Conservation (phyloP, 2,888 invertebrate species). For the Clivina fossor region DNA sequence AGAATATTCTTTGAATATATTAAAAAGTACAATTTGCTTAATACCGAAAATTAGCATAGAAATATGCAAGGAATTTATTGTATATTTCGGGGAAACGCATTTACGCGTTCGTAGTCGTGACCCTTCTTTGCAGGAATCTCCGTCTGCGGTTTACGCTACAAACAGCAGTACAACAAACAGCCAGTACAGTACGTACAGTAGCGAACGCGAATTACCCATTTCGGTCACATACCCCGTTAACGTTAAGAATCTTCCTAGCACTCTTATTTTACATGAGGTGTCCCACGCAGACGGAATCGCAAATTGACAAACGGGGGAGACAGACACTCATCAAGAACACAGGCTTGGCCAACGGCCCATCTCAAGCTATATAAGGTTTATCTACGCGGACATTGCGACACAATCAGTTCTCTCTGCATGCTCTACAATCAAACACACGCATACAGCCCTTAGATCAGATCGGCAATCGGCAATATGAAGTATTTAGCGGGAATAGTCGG, state of each 20-base stretch:
- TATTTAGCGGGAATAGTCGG: no score
- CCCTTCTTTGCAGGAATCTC: no score
- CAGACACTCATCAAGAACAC: not conserved
- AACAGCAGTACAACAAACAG: no score
- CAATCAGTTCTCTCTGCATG: not conserved
- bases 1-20: no score
- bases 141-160: no score
- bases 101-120: no score
- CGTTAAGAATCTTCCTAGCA: slow-evolving; percentile 50
- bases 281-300: slow-evolving; percentile 19
- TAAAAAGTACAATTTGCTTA: no score
- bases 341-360: slow-evolving; percentile 4
- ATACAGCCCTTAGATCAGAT: not conserved
- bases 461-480: no score
- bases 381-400: not conserved
- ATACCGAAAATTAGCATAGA: no score
- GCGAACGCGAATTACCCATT: slow-evolving; percentile 25
- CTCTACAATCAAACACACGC: not conserved
- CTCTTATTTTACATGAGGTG: slow-evolving; percentile 49
- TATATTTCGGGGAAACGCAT: no score
- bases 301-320: slow-evolving; percentile 2
- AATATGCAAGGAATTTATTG: no score
- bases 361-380: not conserved
- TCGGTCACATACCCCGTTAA: slow-evolving; percentile 47
- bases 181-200: no score